Evolutionary conservation across 2,888 invertebrate genomes (phyloP).

Genomic region (Drosophila neonasuta): DNA sequence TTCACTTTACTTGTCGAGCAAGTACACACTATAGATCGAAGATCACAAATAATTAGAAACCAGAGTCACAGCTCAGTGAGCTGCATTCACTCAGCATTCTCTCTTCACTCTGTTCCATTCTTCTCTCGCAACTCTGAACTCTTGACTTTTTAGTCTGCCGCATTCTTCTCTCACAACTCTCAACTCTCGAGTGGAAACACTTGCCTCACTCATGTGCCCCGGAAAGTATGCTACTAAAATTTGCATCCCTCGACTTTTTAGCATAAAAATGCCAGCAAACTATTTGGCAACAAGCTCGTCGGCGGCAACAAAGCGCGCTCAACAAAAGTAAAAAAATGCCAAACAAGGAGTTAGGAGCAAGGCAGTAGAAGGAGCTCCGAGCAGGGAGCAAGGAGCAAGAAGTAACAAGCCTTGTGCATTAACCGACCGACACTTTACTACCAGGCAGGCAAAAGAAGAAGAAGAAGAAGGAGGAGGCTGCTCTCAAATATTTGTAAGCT

Average conservation of each 20-base stretch:
- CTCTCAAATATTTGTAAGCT: constrained; percentile 52
- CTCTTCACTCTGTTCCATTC: not conserved
- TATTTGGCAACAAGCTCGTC: constrained; percentile 44
- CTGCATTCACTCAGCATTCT: not conserved
- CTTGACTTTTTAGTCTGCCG: too few species aligned
- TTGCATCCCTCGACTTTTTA: constrained; percentile 48
- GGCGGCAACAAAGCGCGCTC: not conserved
- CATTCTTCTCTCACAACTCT: too few species aligned
- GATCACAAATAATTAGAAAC: too few species aligned
- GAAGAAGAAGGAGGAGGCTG: not conserved
- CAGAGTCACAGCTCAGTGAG: too few species aligned
- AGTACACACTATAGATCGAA: too few species aligned
- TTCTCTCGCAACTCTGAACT: too few species aligned
- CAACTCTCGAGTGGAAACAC: too few species aligned
- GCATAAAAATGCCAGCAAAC: constrained; percentile 59
- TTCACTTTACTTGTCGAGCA: too few species aligned
- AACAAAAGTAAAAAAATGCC: not conserved
- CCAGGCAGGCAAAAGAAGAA: not conserved
- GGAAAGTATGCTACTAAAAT: constrained; percentile 50
- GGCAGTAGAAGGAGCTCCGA: not conserved
- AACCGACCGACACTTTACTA: constrained; percentile 6
- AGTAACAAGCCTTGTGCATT: constrained; percentile 45
- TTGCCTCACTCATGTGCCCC: constrained; percentile 10
- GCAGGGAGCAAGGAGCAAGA: not conserved
- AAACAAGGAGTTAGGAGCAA: not conserved